Evolutionary conservation across 2,888 invertebrate species (phyloP).

Genomic region (Rhogogaster chlorosoma): DNA sequence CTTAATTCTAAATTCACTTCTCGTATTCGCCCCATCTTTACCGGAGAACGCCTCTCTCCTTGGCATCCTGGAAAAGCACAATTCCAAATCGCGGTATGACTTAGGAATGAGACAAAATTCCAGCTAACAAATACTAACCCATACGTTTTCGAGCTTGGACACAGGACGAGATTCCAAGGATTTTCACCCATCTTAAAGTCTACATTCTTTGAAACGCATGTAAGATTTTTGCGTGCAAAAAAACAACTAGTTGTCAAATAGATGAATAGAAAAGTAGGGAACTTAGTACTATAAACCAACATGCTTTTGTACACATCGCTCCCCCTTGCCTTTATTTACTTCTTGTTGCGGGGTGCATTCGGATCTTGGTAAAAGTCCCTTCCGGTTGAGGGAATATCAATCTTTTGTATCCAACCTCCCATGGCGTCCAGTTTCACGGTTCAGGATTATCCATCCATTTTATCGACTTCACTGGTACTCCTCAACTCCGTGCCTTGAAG

Average conservation of each 20-base stretch:
- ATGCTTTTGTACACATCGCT: background rate
- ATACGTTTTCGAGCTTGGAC: background rate
- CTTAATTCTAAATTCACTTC: constrained; percentile 27
- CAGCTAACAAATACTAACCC: background rate
- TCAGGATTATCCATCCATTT: background rate
- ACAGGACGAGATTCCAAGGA: constrained; percentile 3
- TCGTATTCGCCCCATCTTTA: background rate
- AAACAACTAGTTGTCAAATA: background rate
- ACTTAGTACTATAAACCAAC: background rate
- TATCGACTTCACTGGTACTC: background rate
- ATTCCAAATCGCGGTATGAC: background rate
- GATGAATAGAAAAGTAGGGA: background rate
- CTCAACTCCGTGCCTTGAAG: background rate
- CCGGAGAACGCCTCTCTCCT: background rate
- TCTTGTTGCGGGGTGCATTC: background rate
- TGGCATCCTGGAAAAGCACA: background rate
- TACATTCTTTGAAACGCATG: background rate
- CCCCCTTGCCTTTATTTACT: background rate
- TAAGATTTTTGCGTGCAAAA: background rate
- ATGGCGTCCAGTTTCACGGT: background rate
- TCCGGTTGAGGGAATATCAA: constrained; percentile 19
- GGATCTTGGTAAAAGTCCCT: constrained; percentile 24
- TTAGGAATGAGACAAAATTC: constrained; percentile 25
- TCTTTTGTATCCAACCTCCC: constrained; percentile 26
- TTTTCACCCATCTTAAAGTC: background rate